phyloP scores from a whole-genome alignment of 1,140 invertebrate species.

The Halictus rubicundus region DNA sequence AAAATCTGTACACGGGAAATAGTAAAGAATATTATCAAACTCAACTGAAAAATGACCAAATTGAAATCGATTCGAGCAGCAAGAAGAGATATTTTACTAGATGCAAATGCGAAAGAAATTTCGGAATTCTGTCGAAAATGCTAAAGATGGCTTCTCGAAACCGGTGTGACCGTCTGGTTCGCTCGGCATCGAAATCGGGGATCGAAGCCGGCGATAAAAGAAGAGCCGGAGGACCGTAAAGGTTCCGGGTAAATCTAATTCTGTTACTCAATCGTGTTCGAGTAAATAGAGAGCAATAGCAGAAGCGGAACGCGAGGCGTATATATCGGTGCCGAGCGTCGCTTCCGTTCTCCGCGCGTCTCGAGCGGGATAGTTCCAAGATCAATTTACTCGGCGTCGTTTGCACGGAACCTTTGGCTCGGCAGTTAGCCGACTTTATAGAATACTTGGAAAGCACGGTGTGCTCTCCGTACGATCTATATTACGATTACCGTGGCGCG shows the following conservation, averaged over 20 bases:
- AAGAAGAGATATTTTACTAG: too few species aligned
- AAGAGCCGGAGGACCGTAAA: not conserved
- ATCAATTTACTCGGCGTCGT: conserved; percentile 39
- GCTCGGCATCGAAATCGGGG: too few species aligned
- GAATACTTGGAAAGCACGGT: conserved; percentile 44
- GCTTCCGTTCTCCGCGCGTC: not conserved
- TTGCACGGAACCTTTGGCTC: conserved; percentile 40
- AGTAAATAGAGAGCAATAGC: not conserved
- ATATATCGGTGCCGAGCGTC: not conserved
- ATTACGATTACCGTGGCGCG: conserved; percentile 47
- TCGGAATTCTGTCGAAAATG: too few species aligned
- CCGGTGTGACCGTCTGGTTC: too few species aligned
- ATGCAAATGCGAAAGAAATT: too few species aligned
- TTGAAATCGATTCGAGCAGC: too few species aligned
- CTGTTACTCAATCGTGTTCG: not conserved
- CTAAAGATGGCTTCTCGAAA: too few species aligned
- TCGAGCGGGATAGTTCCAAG: conserved; percentile 16
- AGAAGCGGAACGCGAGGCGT: not conserved
- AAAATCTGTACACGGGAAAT: too few species aligned
- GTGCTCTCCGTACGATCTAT: conserved; percentile 38
- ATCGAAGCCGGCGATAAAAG: not conserved
- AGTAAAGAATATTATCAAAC: too few species aligned
- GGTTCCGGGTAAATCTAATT: not conserved
- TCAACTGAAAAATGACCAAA: too few species aligned
- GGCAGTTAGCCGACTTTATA: conserved; percentile 44